Base-by-base conservation (phyloP, 92 coral and sea anemone genomes). In the Epizoanthus stellaris region DNA sequence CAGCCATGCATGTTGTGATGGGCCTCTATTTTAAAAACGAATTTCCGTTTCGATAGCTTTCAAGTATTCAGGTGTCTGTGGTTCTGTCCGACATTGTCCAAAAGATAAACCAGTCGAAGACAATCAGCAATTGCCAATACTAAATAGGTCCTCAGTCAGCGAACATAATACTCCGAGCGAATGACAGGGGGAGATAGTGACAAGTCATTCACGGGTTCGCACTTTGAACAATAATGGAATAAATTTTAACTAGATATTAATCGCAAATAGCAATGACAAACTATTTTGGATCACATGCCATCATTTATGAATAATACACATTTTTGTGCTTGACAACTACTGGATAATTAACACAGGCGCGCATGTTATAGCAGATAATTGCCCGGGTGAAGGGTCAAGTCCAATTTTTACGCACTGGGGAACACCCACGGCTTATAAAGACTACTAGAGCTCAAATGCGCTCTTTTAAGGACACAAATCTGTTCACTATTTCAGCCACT, bases 281-380 rank as follows among this genome's bases (percentile, higher is more conserved):
- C 71, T 79, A 79, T 79, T 63, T 63, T 79, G 36, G 83, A 79
- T 79, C 83, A 79, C 83, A 79, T 64, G 83, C 83, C 83, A 71
- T 62, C 70, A 79, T 79, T 79, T 79, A 79, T 79, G 83, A 79
- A 79, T 79, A 79, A 79, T 79, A 79, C 72, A 23, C 83, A 79
- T 79, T 79, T 79, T 79, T 79, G 67, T 42, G 11, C 58, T 45
- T 79, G 83, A 79, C 83, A 79, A 79, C 73, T 52, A 9, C 56
- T 38, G 72, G 61, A 43, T 59, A 79, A 79, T 64, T 79, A 79
- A 47, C 83, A 79, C 61, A 14, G 83, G 59, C 65, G 23, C 83
- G 19, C 52, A 70, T 62, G 83, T n/a, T n/a, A n/a, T n/a, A 79
- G 60, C 19, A 63, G 71, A 63, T 79, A 79, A 76, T 79, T 79